Evolutionary conservation across 2,888 invertebrate genomes (phyloP).

Genomic region (Euproctis similis): DNA sequence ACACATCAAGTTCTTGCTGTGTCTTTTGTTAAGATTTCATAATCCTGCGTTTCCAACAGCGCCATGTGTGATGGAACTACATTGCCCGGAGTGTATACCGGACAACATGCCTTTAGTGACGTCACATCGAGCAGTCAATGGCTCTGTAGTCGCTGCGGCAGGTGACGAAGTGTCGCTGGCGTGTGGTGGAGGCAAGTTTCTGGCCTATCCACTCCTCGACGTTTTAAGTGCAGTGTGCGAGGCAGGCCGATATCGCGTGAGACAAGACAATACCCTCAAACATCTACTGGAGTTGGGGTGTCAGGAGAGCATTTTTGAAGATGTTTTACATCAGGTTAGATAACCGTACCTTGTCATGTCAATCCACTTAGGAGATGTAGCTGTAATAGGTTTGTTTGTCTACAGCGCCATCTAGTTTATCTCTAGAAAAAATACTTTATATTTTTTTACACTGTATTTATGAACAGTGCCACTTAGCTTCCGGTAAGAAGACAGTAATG

Average conservation of each 20-base stretch:
- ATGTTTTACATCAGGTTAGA: constrained; percentile 55
- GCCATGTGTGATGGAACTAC: constrained; percentile 53
- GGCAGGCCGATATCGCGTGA: constrained; percentile 43
- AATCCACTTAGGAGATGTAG: too few relatives aligned
- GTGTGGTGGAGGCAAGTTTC: constrained; percentile 53
- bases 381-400: too few relatives aligned
- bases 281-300: constrained; percentile 63
- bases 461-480: too few relatives aligned
- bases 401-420: too few relatives aligned
- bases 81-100: constrained; percentile 60
- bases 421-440: too few relatives aligned
- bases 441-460: too few relatives aligned
- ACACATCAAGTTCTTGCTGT: too few relatives aligned
- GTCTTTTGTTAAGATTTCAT: too few relatives aligned
- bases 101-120: constrained; percentile 63
- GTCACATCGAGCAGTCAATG: constrained; percentile 40
- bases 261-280: constrained; percentile 29
- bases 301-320: constrained; percentile 60
- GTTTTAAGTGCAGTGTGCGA: constrained; percentile 39
- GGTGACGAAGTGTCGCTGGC: constrained; percentile 46
- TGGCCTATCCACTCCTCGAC: constrained; percentile 41
- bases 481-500: too few relatives aligned
- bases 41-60: too few relatives aligned
- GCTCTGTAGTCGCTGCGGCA: constrained; percentile 26
- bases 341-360: too few relatives aligned